Evolutionary conservation across 2,113 vertebrate species (phyloP).

Genomic region (Heterotis niloticus): DNA sequence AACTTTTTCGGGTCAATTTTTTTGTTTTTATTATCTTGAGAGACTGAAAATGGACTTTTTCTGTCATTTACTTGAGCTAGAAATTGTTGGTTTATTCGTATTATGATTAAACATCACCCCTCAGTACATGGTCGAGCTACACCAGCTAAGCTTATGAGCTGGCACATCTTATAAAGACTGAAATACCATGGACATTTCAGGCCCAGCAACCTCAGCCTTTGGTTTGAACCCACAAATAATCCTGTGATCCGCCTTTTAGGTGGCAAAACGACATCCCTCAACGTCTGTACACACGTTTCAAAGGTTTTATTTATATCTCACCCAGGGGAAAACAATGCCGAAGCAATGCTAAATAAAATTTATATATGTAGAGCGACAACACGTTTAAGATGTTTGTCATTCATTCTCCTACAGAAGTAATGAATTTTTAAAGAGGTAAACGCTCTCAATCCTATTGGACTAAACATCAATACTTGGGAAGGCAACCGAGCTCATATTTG

Average conservation of each 20-base stretch:
- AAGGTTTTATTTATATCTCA: neutral
- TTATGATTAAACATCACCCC: neutral
- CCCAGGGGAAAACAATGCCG: constrained; percentile 1
- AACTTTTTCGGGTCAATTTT: neutral
- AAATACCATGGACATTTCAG: neutral
- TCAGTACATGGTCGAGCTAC: neutral
- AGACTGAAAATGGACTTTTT: no score
- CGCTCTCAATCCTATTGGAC: neutral
- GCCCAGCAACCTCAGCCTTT: neutral
- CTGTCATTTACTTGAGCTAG: neutral
- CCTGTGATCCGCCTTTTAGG: neutral
- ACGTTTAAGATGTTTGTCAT: constrained; percentile 9
- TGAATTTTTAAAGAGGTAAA: constrained; percentile 8
- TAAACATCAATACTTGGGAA: neutral
- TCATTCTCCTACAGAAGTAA: neutral
- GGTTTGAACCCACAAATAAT: neutral
- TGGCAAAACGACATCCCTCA: neutral
- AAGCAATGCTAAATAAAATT: constrained; percentile 12
- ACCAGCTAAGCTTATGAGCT: neutral
- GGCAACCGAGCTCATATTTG: neutral
- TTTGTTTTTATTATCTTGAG: no score
- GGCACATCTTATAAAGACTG: neutral
- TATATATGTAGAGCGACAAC: neutral
- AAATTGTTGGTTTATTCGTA: neutral
- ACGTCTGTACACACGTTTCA: neutral